Base-by-base conservation (phyloP, 2,888 invertebrate species). In the Pollenia amentaria region DNA sequence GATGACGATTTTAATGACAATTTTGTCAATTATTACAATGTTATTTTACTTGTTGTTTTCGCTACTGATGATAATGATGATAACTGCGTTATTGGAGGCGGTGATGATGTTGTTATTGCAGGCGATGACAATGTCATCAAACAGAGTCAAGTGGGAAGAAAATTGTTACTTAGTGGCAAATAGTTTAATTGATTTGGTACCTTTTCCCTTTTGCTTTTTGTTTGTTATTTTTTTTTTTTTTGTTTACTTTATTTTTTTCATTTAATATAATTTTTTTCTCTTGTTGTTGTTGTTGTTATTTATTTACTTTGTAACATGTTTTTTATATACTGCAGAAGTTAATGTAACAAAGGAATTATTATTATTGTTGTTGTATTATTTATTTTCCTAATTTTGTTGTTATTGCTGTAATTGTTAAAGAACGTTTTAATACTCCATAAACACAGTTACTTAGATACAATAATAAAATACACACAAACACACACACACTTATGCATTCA, bases 121-220 rank as follows among this genome's bases (percentile, higher is more conserved):
- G 55, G 55, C 75, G 65, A 62, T 76, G 82, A 79, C 73, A 82
- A 78, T 73, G 67, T 57, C 85, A 73, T 84, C 83, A 79, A 77
- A 76, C 64, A 48, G 16, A 73, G 55, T 64, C 62, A 84, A 60
- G 16, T 38, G 46, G 8, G 12, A 6, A 64, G 18, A 4, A 29
- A 55, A 12, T 44, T 65, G 42, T 42, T 42, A 29, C 53, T 79
- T 6, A 29, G 57, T 80, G 16, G 62, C 81, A 78, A 81, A 76
- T 79, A 67, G 76, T 67, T 80, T 84, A 64, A 72, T 77, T 85
- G 64, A 44, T 57, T 79, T 62, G 8, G 10, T 46, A 69, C 48
- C 83, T 53, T 48, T 81, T 81, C 78, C 70, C 81, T 75, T 86
- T 83, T 81, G 87, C 83, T 82, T 79, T 81, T 80, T 29, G 7